phyloP scores from a whole-genome alignment of 1,140 invertebrate genomes.

The Aphis gossypii region DNA sequence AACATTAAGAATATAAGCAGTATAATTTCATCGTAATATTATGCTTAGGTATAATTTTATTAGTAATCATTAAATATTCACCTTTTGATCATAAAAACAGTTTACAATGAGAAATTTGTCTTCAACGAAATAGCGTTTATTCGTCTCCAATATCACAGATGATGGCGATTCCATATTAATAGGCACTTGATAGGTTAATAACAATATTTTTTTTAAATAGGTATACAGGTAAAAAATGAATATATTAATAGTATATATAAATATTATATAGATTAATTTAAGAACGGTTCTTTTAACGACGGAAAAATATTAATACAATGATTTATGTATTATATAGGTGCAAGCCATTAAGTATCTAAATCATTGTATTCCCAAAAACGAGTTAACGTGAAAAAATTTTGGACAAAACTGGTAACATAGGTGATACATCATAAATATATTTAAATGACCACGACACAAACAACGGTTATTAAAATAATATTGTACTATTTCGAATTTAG shows the following conservation, averaged over 20 bases:
- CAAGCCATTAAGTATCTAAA: background rate
- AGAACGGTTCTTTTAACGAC: background rate
- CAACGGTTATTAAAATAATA: background rate
- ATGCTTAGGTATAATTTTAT: background rate
- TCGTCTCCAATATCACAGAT: background rate
- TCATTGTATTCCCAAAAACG: background rate
- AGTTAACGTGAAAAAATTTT: background rate
- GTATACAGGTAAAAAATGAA: background rate
- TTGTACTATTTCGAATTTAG: too few species aligned
- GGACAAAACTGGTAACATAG: background rate
- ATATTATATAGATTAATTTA: background rate
- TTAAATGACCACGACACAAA: background rate
- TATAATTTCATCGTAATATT: background rate
- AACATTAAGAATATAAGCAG: background rate
- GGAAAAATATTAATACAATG: background rate
- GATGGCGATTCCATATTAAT: constrained; percentile 29
- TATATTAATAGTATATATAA: background rate
- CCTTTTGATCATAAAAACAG: constrained; percentile 35
- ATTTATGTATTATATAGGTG: background rate
- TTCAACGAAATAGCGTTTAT: constrained; percentile 48
- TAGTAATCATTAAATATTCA: background rate
- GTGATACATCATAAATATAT: background rate
- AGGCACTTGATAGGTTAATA: background rate
- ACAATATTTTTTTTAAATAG: background rate
- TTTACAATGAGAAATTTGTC: constrained; percentile 47